phyloP scores from a whole-genome alignment of 2,113 vertebrate species.

The Anoura caudifer region DNA sequence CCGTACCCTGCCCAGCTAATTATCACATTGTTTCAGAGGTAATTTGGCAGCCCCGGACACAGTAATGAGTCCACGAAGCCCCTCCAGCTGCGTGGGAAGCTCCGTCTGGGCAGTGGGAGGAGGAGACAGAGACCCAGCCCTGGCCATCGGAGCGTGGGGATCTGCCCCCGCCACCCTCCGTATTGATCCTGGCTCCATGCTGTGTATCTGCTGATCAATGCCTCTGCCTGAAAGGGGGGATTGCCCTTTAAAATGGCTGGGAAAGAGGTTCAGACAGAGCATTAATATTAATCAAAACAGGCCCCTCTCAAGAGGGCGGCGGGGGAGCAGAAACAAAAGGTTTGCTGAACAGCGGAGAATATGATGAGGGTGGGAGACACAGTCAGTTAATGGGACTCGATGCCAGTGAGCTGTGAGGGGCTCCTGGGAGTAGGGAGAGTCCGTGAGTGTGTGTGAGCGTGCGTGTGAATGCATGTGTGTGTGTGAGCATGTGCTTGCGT shows the following conservation, averaged over 20 bases:
- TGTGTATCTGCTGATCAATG: not conserved
- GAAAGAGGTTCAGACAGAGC: not conserved
- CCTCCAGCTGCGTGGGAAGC: not conserved
- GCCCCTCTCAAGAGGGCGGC: not conserved
- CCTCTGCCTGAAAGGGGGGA: not conserved
- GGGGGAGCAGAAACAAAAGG: not conserved
- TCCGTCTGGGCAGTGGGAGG: not conserved
- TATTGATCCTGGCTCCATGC: not conserved
- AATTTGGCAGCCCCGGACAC: not conserved
- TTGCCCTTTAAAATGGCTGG: not conserved
- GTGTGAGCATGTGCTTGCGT: accelerated
- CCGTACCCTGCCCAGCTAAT: not conserved
- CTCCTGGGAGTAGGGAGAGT: not conserved
- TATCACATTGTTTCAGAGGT: not conserved
- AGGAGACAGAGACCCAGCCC: not conserved
- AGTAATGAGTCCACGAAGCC: accelerated
- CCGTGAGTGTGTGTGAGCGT: not conserved
- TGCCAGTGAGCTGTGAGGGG: not conserved
- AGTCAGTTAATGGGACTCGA: not conserved
- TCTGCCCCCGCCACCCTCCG: accelerated
- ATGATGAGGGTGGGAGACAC: accelerated
- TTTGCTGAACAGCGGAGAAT: not conserved
- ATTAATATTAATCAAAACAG: not conserved
- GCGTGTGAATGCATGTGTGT: not conserved
- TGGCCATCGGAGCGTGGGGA: accelerated